Conservation (phyloP, 2,888 invertebrate species). For the Pyrrhia umbra region DNA sequence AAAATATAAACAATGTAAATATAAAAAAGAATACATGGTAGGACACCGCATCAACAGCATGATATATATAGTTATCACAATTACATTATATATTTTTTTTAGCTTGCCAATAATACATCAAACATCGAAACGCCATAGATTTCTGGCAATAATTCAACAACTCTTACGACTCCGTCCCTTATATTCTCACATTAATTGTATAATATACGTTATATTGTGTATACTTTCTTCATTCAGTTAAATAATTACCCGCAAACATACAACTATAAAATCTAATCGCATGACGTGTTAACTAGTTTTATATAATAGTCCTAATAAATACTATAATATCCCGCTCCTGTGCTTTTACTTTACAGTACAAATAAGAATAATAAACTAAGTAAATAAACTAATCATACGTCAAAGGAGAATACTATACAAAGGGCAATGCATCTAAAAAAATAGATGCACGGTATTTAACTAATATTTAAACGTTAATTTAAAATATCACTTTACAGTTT, state of each 20-base stretch:
- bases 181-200: slow-evolving; percentile 71
- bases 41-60: slow-evolving; percentile 79
- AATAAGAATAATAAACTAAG: slow-evolving; percentile 62
- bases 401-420: slow-evolving; percentile 69
- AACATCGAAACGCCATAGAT: slow-evolving; percentile 83
- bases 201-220: slow-evolving; percentile 83
- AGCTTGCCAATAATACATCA: slow-evolving; percentile 84
- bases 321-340: slow-evolving; percentile 70
- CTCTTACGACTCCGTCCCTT: slow-evolving; percentile 72
- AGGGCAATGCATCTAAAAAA: slow-evolving; percentile 70
- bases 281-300: slow-evolving; percentile 70
- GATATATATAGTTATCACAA: slow-evolving; percentile 84
- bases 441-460: slow-evolving; percentile 70
- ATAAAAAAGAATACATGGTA: slow-evolving; percentile 62
- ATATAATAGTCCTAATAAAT: slow-evolving; percentile 75
- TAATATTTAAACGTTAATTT: slow-evolving; percentile 69
- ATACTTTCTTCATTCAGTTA: slow-evolving; percentile 83
- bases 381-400: slow-evolving; percentile 61
- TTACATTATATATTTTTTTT: slow-evolving; percentile 67
- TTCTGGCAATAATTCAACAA: slow-evolving; percentile 87
- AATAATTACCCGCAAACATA: slow-evolving; percentile 83
- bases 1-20: slow-evolving; percentile 60
- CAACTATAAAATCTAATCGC: slow-evolving; percentile 87
- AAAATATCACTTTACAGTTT: slow-evolving; percentile 81
- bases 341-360: slow-evolving; percentile 71